These are phyloP conservation scores for Fistularia tabacaria DNA, from an alignment of 2,797 vertebrate genomes.

Conservation along the genomic window DNA sequence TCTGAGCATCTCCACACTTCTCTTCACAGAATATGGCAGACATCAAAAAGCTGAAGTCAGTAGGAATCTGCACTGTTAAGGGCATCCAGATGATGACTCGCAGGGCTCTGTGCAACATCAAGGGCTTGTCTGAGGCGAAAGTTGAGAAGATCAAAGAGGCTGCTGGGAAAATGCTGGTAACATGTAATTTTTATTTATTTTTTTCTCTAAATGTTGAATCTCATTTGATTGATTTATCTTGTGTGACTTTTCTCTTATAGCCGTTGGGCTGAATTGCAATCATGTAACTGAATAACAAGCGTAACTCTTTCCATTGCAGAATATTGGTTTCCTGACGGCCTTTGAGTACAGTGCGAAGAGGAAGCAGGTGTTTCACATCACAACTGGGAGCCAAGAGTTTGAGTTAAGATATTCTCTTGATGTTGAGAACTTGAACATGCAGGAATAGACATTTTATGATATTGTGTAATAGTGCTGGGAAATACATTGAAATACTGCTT, in stretches of 20 bases:
- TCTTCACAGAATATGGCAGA: constrained; percentile 87
- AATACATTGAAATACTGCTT: too few species aligned
- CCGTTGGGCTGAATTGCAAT: not conserved
- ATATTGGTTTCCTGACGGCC: constrained; percentile 91
- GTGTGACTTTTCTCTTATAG: not conserved
- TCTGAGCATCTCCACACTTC: not conserved
- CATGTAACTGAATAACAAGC: not conserved
- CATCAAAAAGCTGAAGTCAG: constrained; percentile 94
- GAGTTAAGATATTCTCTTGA: constrained; percentile 76
- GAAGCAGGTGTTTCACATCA: constrained; percentile 93
- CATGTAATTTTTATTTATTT: not conserved
- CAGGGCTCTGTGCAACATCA: constrained; percentile 89
- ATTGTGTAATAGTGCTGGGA: too few species aligned
- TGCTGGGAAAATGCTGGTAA: constrained; percentile 92
- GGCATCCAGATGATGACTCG: constrained; percentile 98
- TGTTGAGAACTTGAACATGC: not conserved
- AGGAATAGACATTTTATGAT: too few species aligned
- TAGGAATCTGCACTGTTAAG: constrained; percentile 96
- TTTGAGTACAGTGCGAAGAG: constrained; percentile 92
- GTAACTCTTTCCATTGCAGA: constrained; percentile 65
- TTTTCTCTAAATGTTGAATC: too few species aligned
- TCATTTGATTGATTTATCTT: not conserved
- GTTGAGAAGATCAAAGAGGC: constrained; percentile 99
- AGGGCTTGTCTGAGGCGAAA: constrained; percentile 96
- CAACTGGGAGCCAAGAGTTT: constrained; percentile 96